These are phyloP conservation scores for Lepisosteus oculatus DNA, from an alignment of 2,113 vertebrate genomes.

Conservation along the genomic window DNA sequence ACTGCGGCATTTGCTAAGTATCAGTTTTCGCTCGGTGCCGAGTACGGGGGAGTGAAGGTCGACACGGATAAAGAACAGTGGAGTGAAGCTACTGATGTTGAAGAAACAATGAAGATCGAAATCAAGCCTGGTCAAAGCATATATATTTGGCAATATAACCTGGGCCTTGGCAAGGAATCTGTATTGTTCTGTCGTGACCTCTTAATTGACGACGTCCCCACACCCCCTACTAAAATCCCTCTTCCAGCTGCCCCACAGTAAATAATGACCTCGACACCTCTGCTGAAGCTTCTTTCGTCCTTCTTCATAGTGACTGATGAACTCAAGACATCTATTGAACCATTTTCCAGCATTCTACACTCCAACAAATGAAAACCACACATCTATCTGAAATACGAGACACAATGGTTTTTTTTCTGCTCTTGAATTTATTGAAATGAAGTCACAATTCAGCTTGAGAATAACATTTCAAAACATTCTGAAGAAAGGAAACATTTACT, in stretches of 20 bases:
- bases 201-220: background rate
- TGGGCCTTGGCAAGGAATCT: conserved; percentile 13
- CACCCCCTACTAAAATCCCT: conserved; percentile 1
- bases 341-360: too few relatives aligned
- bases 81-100: background rate
- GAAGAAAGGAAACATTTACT: too few relatives aligned
- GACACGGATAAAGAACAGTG: conserved; percentile 16
- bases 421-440: too few relatives aligned
- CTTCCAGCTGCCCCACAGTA: background rate
- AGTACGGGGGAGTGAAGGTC: conserved; percentile 9
- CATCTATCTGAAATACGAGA: too few relatives aligned
- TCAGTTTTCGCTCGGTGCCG: conserved; percentile 7
- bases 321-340: too few relatives aligned
- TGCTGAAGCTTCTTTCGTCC: too few relatives aligned
- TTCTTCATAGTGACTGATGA: too few relatives aligned
- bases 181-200: conserved; percentile 16
- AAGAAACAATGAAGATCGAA: background rate
- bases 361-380: too few relatives aligned
- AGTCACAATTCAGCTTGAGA: too few relatives aligned
- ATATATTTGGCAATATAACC: conserved; percentile 22
- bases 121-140: background rate
- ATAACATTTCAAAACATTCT: too few relatives aligned
- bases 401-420: too few relatives aligned
- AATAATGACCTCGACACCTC: too few relatives aligned
- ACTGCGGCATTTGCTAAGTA: background rate